Base-by-base conservation (phyloP, 2,888 invertebrate species). In the Erpobdella octoculata region DNA sequence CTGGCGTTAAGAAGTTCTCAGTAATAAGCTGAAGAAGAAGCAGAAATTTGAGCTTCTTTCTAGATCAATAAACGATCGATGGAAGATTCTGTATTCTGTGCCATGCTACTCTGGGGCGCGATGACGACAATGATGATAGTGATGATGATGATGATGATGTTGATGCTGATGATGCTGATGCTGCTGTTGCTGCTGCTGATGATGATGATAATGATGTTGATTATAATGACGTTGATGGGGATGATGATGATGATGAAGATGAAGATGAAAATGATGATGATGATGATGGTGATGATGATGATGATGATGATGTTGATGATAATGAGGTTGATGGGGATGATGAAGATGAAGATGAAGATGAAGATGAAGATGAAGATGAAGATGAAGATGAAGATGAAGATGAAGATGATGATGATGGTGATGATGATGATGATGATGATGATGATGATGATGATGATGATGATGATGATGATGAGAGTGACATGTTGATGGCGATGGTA, bases 161-260 rank as follows among this genome's bases (percentile, higher is more conserved):
- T 46, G 67, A 48, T 67, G 67, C 41, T 67, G 67, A 67, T 25
- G 67, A 67, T 46, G 67, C 53, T 59, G 70, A 59, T 53, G 36
- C 33, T 70, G 70, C 53, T 59, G 70, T 59, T 70, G 70, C 53
- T 70, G 70, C 53, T 70, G 59, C 53, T 70, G 59, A 70, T 70
- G 70, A 70, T 59, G 70, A 67, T 67, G 67, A 31, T 46, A 48
- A 67, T 38, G 67, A 67, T n/a, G 67, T 46, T 46, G 48, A 70
- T 53, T 3, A 70, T 59, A 12, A 59, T 59, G 70, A 61, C 53
- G 69, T 48, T 68, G 69, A 68, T 68, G 69, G 53, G 46, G 69
- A 68, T 68, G 69, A 68, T 68, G 69, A 68, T 68, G 69, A 68
- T 68, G 69, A 68, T 68, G 69, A 53, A 48, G 69, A 68, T 68